Percentiles rank a stretch among this genome's conserved stretches.
phyloP scores from a whole-genome alignment of 37 sponge, comb jelly and placozoan genomes.

The Hexactinellida sp. region DNA sequence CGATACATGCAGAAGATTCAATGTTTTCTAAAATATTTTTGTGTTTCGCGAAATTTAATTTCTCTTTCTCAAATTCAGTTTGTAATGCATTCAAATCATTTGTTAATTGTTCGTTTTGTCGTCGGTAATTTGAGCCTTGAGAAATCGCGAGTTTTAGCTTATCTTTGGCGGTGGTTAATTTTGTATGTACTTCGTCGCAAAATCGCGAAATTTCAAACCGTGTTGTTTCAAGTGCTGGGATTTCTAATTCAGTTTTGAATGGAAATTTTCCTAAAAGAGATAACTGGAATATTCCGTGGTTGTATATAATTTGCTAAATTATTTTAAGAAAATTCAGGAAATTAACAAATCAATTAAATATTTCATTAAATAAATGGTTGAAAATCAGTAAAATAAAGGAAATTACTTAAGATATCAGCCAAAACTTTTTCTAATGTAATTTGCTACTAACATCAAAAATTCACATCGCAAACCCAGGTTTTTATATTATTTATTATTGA shows the following conservation, averaged over 20 bases:
- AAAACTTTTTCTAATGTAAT: no score
- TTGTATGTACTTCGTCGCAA: not conserved
- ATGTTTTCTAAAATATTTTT: not conserved
- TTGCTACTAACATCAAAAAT: no score
- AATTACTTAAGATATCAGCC: no score
- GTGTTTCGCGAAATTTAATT: not conserved
- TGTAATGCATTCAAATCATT: not conserved
- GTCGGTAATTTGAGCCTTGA: constrained; percentile 2
- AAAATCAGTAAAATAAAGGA: no score
- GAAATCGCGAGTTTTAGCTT: constrained; percentile 10
- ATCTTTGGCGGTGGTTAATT: not conserved
- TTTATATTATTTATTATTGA: not conserved
- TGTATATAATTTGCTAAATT: no score
- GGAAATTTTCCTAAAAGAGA: not conserved
- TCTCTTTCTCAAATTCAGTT: not conserved
- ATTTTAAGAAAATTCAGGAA: no score
- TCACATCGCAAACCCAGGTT: no score
- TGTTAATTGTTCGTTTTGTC: not conserved
- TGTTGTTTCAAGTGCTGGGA: not conserved
- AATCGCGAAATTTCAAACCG: not conserved
- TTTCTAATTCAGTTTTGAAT: not conserved
- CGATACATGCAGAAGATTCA: not conserved
- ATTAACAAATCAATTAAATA: no score
- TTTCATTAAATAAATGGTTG: no score
- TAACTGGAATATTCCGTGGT: not conserved